Evolutionary conservation across 1,140 invertebrate species (phyloP).

Genomic region (Drosophila willistoni): DNA sequence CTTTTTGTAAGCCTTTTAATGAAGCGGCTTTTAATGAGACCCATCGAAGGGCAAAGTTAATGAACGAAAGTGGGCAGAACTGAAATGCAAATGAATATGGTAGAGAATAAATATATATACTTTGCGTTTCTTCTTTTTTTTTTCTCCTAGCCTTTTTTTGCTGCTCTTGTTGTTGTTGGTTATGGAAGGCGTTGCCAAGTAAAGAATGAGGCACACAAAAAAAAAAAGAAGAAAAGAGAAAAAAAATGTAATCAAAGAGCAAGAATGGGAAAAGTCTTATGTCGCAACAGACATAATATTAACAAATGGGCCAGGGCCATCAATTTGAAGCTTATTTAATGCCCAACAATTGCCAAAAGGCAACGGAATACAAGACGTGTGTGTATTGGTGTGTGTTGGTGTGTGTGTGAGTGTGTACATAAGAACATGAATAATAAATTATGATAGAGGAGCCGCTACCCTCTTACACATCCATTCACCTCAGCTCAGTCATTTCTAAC

Average conservation of each 20-base stretch:
- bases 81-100: constrained; percentile 62
- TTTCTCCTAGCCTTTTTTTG: not conserved
- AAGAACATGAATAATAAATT: constrained; percentile 79
- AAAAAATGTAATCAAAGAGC: constrained; percentile 69
- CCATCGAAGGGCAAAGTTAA: constrained; percentile 60
- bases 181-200: constrained; percentile 27
- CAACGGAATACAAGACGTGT: constrained; percentile 26
- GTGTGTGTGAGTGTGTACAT: constrained; percentile 50
- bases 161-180: not conserved
- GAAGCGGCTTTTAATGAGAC: constrained; percentile 50
- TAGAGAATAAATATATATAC: constrained; percentile 36
- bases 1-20: constrained; percentile 69
- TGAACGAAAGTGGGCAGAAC: constrained; percentile 44
- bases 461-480: not conserved
- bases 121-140: not conserved
- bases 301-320: constrained; percentile 73
- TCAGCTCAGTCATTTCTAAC: not conserved
- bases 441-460: constrained; percentile 38
- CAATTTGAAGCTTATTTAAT: constrained; percentile 80
- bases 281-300: constrained; percentile 63
- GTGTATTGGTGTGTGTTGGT: constrained; percentile 7
- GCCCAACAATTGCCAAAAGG: constrained; percentile 57
- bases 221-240: not conserved
- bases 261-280: constrained; percentile 31
- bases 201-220: not conserved